Conservation (phyloP, 1,140 invertebrate species). For the Drosophila kohkoa region DNA sequence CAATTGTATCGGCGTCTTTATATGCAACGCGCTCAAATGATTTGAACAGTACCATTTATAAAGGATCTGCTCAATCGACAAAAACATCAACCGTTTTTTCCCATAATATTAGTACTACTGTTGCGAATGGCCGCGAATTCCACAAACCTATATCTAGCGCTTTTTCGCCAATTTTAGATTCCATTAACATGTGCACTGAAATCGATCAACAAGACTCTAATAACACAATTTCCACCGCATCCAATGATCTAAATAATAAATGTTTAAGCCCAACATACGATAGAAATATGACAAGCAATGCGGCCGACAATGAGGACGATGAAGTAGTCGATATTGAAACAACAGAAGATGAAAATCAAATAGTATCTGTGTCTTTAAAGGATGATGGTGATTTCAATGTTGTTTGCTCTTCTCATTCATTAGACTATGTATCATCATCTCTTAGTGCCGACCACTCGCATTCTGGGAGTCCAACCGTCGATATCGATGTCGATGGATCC, state of each 20-base stretch:
- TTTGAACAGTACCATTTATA: constrained; percentile 48
- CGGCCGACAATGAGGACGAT: constrained; percentile 87
- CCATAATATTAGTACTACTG: constrained; percentile 39
- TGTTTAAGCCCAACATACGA: not conserved
- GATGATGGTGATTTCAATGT: constrained; percentile 16
- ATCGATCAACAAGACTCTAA: constrained; percentile 23
- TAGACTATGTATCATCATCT: constrained; percentile 11
- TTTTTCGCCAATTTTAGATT: constrained; percentile 39
- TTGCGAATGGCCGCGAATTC: constrained; percentile 30
- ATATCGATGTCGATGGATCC: constrained; percentile 62
- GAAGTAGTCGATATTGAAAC: constrained; percentile 88
- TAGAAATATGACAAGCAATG: constrained; percentile 62
- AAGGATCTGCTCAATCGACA: constrained; percentile 79
- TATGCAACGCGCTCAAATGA: constrained; percentile 61
- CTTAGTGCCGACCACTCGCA: constrained; percentile 42
- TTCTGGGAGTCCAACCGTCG: constrained; percentile 54
- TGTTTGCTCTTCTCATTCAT: constrained; percentile 17
- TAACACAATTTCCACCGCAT: constrained; percentile 31
- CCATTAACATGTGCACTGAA: constrained; percentile 27
- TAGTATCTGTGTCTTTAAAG: constrained; percentile 5
- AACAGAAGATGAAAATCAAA: constrained; percentile 85
- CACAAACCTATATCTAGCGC: constrained; percentile 1
- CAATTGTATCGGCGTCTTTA: constrained; percentile 64
- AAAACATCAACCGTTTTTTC: constrained; percentile 84
- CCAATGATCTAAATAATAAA: not conserved